Percentiles rank a stretch among this genome's conserved stretches.
These are phyloP conservation scores for Hozukius guyotensis DNA, from an alignment of 2,797 vertebrate genomes.

Conservation along the genomic window DNA sequence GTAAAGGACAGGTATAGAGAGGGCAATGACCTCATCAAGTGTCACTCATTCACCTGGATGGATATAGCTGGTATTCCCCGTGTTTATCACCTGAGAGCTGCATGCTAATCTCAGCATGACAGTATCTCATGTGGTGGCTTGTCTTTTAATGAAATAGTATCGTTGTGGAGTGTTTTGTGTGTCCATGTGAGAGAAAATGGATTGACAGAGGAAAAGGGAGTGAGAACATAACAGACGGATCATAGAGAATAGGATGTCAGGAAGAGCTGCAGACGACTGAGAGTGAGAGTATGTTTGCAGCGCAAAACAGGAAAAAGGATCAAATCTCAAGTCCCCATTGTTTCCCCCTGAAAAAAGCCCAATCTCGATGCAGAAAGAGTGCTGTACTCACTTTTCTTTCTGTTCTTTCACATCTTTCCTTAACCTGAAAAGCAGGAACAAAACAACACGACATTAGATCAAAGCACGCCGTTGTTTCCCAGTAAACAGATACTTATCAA, in stretches of 20 bases:
- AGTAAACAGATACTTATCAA: constrained; percentile 66
- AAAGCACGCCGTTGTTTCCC: constrained; percentile 42
- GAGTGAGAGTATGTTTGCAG: constrained; percentile 43
- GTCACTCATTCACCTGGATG: constrained; percentile 66
- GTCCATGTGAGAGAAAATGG: not conserved
- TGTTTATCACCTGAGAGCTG: constrained; percentile 37
- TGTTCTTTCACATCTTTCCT: constrained; percentile 92
- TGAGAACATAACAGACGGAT: not conserved
- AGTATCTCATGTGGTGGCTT: not conserved
- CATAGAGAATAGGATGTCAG: not conserved
- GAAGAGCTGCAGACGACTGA: constrained; percentile 25
- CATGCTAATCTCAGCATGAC: constrained; percentile 23
- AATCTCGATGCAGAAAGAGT: constrained; percentile 61
- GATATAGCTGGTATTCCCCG: constrained; percentile 19
- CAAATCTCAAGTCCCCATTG: constrained; percentile 63
- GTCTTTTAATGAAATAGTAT: constrained; percentile 10
- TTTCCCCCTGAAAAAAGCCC: constrained; percentile 7
- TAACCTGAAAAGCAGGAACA: constrained; percentile 86
- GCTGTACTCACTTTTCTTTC: constrained; percentile 96
- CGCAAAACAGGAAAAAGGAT: constrained; percentile 47
- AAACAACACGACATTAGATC: constrained; percentile 66
- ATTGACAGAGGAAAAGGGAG: not conserved
- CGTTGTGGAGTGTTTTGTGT: constrained; percentile 5
- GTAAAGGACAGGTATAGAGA: constrained; percentile 39
- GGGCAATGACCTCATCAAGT: constrained; percentile 58